Evolutionary conservation across 2,888 invertebrate genomes (phyloP), one percentile per base, ranked within the genome.

Genomic region (Diarsia dahlii): DNA sequence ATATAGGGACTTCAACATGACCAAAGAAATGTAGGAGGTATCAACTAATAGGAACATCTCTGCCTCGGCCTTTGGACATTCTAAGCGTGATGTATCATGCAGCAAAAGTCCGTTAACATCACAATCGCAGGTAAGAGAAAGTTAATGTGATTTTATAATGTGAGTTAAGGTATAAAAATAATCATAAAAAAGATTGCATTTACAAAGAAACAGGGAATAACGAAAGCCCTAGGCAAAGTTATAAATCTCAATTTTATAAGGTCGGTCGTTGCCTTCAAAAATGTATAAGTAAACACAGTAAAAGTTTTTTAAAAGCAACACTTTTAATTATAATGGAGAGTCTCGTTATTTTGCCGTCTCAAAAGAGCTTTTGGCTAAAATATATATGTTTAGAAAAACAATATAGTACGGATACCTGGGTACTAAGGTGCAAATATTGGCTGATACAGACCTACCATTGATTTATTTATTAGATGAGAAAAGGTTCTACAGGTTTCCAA

Each of bases 291-390:
- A 64, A 58, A 64, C 50, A 71, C 9, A 23, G 56, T 10, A 39
- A 73, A 78, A 73, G 64, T 60, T 78, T 80, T 73, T 60, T 28
- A 80, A 74, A 77, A 58, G 23, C 67, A 60, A 18, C 52, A 48
- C 52, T 80, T 74, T 50, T 68, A 65, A 75, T 75, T 68, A 60
- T 48, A 34, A 67, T 28, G 9, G 3, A 52, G 18, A 4, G 2
- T 12, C 45, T 68, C 58, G n/a, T 52, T 73, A 75, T 75, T 75
- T 63, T n/a, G 18, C 18, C 4, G n/a, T 45, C 50, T 56, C 23
- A 65, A 60, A 66, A 81, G 68, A 52, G 20, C 4, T 64, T 77
- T 73, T 52, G 18, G 13, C n/a, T 46, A 18, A 58, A 28, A 34
- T 45, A 80, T 45, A 80, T 52, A 8, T 71, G 9, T 6, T 52